Evolutionary conservation across 2,888 invertebrate species (phyloP), one percentile per base, ranked within the genome.

Genomic region (Pemphredon lugubris): DNA sequence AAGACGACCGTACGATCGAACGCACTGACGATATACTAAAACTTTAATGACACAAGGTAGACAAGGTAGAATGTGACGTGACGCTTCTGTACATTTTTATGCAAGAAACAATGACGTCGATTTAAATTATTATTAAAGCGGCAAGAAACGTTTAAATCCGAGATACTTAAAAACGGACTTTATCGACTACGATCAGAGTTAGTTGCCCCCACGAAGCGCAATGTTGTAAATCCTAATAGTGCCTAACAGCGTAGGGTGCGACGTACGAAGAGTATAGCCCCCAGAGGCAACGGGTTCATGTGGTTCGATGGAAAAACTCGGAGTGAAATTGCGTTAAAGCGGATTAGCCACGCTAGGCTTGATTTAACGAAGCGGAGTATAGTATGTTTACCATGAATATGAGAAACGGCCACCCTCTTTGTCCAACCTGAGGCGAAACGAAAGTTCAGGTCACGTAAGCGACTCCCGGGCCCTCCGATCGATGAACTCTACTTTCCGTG

Each of bases 391-490:
- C 68, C 74, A 63, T 76, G 81, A 80, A 71, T 80, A 78, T 81
- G 71, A 72, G 78, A 71, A 74, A 69, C 71, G 65, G 73, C 79
- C 18, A 32, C 21, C 32, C 65, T 73, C 75, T 75, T 75, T 68
- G 67, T 66, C 44, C 63, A 26, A 48, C 45, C 58, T 26, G 39
- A 55, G 58, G 57, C 70, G 64, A 69, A 73, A 79, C 81, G 70
- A 65, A 80, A 79, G 80, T 79, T 80, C 77, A 77, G 73, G 80
- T 79, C 79, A 80, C 75, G 75, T 80, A 80, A 80, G 73, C 73
- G 58, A 71, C 72, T 66, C 54, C 44, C 65, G 26, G 20, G n/a
- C 53, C 26, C n/a, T 40, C 21, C 78, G 80, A 80, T 80, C 79
- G 79, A 79, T 79, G 67, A 61, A 75, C 66, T 68, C 75, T 60